Evolutionary conservation across 2,888 invertebrate species (phyloP).

Genomic region (Harpagoxenus sublaevis): DNA sequence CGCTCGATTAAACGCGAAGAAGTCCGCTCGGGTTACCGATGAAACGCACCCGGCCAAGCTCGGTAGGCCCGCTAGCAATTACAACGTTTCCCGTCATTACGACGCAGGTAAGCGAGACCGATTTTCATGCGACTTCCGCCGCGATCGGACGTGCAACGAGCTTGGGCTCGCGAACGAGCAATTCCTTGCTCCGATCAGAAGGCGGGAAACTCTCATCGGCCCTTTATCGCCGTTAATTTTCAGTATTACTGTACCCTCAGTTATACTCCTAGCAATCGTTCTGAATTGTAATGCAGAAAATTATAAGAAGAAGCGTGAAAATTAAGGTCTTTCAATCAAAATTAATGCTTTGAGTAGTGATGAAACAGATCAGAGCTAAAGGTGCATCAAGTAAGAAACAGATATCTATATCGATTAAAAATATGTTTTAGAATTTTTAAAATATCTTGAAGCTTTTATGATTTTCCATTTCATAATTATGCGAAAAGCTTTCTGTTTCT

Average conservation of each 20-base stretch:
- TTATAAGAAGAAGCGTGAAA: not conserved
- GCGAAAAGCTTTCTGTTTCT: not conserved
- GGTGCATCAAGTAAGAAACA: not conserved
- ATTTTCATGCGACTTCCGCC: constrained; percentile 83
- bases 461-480: not conserved
- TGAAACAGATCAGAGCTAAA: not conserved
- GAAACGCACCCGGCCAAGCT: constrained; percentile 67
- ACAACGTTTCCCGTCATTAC: constrained; percentile 84
- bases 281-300: not conserved
- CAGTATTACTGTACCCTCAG: constrained; percentile 10
- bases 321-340: constrained; percentile 2
- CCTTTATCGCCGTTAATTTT: constrained; percentile 48
- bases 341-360: not conserved
- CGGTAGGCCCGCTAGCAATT: constrained; percentile 73
- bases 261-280: not conserved
- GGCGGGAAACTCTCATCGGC: constrained; percentile 54
- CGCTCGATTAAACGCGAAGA: constrained; percentile 74
- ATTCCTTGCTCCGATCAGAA: constrained; percentile 47
- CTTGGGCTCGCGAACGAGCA: constrained; percentile 13
- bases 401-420: not conserved
- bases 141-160: constrained; percentile 46
- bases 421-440: not conserved
- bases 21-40: constrained; percentile 68
- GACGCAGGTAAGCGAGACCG: constrained; percentile 84
- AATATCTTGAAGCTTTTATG: not conserved